Evolutionary conservation across 2,113 vertebrate species (phyloP).

Genomic region (Hymenochirus boettgeri): DNA sequence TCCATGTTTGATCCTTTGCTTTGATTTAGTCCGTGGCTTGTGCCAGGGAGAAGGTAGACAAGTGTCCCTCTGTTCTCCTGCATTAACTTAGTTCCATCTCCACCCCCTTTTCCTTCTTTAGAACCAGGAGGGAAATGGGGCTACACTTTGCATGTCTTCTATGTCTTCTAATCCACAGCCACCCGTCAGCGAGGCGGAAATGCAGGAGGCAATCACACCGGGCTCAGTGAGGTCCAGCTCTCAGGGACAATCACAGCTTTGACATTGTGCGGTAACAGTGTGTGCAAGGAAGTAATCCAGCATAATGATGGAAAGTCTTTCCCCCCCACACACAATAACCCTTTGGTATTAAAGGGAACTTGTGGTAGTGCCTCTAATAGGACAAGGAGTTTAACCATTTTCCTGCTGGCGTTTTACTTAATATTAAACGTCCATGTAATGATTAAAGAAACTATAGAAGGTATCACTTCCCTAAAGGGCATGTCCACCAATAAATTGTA

Average conservation of each 20-base stretch:
- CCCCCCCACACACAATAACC: constrained; percentile 6
- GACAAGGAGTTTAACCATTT: neutral
- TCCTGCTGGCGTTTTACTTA: neutral
- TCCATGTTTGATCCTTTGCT: constrained; percentile 13
- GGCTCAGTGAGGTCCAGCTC: constrained; percentile 28
- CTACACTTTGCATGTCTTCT: constrained; percentile 30
- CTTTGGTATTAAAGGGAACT: neutral
- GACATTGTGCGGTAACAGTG: constrained; percentile 42
- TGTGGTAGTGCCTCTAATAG: neutral
- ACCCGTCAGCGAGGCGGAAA: constrained; percentile 37
- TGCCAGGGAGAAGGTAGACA: constrained; percentile 36
- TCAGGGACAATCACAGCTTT: constrained; percentile 40
- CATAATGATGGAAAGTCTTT: constrained; percentile 35
- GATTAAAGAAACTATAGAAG: no score
- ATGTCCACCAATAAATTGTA: no score
- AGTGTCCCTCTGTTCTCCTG: constrained; percentile 39
- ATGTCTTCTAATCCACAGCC: constrained; percentile 37
- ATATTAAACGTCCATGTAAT: no score
- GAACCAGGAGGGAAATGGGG: constrained; percentile 6
- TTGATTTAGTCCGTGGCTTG: constrained; percentile 24
- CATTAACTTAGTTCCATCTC: constrained; percentile 22
- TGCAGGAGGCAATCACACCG: constrained; percentile 36
- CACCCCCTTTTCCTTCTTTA: neutral
- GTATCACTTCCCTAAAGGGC: no score
- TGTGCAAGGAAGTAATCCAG: constrained; percentile 34